Evolutionary conservation across 2,113 vertebrate genomes (phyloP).

Genomic region (Calidris pugnax): DNA sequence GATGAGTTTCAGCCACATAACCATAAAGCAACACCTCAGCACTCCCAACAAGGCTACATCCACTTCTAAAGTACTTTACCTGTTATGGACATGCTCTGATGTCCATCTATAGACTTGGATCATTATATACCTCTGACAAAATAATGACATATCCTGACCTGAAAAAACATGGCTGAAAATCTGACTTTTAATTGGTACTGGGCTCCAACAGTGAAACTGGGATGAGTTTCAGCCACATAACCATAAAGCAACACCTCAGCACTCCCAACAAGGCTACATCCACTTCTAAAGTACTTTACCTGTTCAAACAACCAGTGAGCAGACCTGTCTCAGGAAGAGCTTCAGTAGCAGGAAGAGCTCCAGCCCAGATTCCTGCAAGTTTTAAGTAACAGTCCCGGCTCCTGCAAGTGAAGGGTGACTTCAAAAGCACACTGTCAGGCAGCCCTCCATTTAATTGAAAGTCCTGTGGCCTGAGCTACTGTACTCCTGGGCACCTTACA

Average conservation of each 20-base stretch:
- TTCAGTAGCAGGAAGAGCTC: not conserved
- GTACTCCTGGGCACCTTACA: not conserved
- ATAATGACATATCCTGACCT: not conserved
- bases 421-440: not conserved
- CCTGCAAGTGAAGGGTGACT: not conserved
- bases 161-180: not conserved
- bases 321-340: not conserved
- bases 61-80: not conserved
- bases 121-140: no score
- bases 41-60: not conserved
- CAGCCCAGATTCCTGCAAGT: not conserved
- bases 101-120: no score
- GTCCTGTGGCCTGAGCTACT: not conserved
- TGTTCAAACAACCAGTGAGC: not conserved
- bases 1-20: not conserved
- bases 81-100: no score
- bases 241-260: not conserved
- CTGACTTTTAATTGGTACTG: not conserved
- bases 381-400: not conserved
- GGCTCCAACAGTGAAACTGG: not conserved
- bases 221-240: not conserved
- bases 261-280: not conserved
- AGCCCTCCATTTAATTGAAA: not conserved
- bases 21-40: not conserved
- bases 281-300: not conserved